These are phyloP conservation scores for Flexamia atlantica DNA, from an alignment of 2,888 invertebrate genomes.

Conservation along the genomic window DNA sequence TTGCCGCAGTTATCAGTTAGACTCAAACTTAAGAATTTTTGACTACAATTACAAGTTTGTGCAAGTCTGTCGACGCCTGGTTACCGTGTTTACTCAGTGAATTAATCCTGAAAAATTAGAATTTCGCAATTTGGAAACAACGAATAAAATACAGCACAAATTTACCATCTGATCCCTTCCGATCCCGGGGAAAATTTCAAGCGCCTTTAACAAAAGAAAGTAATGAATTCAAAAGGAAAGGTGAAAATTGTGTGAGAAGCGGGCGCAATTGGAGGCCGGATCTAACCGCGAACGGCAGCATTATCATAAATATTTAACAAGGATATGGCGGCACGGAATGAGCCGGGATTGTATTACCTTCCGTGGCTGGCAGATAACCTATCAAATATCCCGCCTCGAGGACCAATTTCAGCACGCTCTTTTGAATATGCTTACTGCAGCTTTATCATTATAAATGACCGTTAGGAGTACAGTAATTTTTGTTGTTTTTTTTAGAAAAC, in stretches of 20 bases:
- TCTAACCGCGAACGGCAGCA: constrained; percentile 42
- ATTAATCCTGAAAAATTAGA: neutral
- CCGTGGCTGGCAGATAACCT: constrained; percentile 18
- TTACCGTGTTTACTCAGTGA: neutral
- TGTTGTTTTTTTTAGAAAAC: too few species aligned
- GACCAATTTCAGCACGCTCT: too few species aligned
- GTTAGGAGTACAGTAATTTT: too few species aligned
- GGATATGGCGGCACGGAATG: constrained; percentile 26
- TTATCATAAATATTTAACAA: constrained; percentile 55
- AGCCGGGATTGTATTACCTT: constrained; percentile 43
- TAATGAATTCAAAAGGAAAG: constrained; percentile 51
- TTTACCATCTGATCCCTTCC: neutral
- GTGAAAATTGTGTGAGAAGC: constrained; percentile 42
- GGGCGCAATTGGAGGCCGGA: constrained; percentile 8
- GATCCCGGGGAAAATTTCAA: neutral
- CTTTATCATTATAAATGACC: too few species aligned
- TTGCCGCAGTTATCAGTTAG: too few species aligned
- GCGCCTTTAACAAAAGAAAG: constrained; percentile 22
- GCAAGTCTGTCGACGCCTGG: too few species aligned
- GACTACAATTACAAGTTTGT: too few species aligned
- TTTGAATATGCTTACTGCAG: too few species aligned
- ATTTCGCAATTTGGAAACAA: neutral
- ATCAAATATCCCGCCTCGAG: constrained; percentile 25
- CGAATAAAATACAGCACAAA: neutral
- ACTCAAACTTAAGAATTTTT: too few species aligned